Percentiles rank a stretch among this genome's conserved stretches.
Evolutionary conservation across 2,113 vertebrate genomes (phyloP).

Genomic region (Oncorhynchus nerka): DNA sequence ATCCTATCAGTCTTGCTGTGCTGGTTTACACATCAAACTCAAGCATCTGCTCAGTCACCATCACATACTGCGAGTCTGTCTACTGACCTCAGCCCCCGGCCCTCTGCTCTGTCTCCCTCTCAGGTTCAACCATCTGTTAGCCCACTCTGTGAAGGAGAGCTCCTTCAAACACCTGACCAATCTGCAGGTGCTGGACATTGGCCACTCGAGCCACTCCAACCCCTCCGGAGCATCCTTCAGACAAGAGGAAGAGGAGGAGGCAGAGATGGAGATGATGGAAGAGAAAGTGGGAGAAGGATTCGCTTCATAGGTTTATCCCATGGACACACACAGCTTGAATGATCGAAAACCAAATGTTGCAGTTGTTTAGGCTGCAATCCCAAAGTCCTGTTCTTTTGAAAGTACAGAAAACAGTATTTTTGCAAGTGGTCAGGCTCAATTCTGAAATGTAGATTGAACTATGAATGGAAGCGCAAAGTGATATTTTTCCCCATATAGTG

Average conservation of each 20-base stretch:
- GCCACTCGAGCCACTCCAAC: conserved; percentile 33
- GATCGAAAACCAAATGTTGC: conserved; percentile 18
- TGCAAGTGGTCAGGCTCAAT: background rate
- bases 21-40: no score
- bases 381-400: background rate
- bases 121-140: conserved; percentile 89
- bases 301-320: conserved; percentile 13
- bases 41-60: background rate
- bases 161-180: conserved; percentile 84
- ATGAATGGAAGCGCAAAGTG: conserved; percentile 7
- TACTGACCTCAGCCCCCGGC: background rate
- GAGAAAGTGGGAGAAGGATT: conserved; percentile 13
- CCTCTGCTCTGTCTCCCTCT: background rate
- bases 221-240: conserved; percentile 20
- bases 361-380: background rate
- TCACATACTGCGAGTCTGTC: background rate
- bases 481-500: conserved; percentile 6
- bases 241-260: conserved; percentile 28
- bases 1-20: background rate
- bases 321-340: background rate
- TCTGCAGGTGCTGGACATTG: conserved; percentile 89
- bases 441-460: conserved; percentile 17
- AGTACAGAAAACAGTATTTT: background rate
- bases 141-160: conserved; percentile 82
- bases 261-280: conserved; percentile 1